Conservation (phyloP, 2,113 vertebrate species). For the Morphnarchus princeps region DNA sequence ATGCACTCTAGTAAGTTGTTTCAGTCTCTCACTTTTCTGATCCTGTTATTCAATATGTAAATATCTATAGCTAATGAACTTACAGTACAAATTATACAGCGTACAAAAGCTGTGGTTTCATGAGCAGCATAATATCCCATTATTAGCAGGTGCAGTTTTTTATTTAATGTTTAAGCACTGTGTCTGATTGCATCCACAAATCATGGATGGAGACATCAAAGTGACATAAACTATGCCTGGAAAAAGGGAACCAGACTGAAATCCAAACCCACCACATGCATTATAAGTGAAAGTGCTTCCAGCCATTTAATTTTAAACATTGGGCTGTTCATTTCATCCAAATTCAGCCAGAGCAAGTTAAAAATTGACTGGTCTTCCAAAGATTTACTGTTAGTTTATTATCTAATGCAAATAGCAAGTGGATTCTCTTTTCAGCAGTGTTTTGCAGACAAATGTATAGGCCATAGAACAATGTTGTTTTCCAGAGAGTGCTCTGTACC, state of each 20-base stretch:
- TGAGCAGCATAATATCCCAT: not conserved
- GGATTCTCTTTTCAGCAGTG: not conserved
- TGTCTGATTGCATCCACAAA: not conserved
- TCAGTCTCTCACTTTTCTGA: not conserved
- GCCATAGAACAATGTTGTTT: not conserved
- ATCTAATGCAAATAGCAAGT: not conserved
- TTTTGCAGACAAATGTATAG: not conserved
- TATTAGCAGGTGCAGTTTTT: conserved; percentile 11
- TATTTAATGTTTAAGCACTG: not conserved
- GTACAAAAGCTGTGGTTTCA: not conserved
- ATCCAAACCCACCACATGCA: not conserved
- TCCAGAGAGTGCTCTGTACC: not conserved
- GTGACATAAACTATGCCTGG: not conserved
- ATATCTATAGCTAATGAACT: conserved; percentile 5
- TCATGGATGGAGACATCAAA: not conserved
- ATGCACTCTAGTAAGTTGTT: not conserved
- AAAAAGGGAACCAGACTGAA: not conserved
- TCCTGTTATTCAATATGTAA: not conserved
- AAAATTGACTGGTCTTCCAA: not conserved
- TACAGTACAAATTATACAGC: not conserved
- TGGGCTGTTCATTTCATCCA: not conserved
- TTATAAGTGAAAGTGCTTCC: not conserved
- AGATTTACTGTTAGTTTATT: not conserved
- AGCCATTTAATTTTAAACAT: not conserved
- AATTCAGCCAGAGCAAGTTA: not conserved